Evolutionary conservation across 2,113 vertebrate genomes (phyloP), one percentile per base, ranked within the genome.

Genomic region (Rhinoptilus africanus): DNA sequence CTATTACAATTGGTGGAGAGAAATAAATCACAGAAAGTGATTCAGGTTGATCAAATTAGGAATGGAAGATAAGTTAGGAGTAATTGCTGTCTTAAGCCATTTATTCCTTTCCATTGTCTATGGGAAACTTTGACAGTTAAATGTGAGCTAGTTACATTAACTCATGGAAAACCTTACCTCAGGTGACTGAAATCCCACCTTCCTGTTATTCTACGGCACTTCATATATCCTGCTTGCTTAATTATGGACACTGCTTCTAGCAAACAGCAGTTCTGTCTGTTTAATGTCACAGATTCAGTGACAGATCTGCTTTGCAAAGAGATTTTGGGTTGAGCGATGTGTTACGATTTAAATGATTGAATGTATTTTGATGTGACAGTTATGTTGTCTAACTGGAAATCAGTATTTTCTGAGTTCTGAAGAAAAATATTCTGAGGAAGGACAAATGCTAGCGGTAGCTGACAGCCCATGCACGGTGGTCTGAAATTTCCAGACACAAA

Each of bases 171-270:
- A 54, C 76, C 59, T 84, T 83, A 71, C 80, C 43, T 71, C 48
- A 43, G 68, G 69, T 89, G 91, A 59, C 80, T 95, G 91, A 89
- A 96, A 94, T 92, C 80, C 69, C 69, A 59, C 81, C 80, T 87
- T 91, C 60, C 92, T 91, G 60, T 81, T 87, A 75, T 34, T 85
- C 35, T 63, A 17, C 51, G 45, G 53, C 64, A 72, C 78, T 94
- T 92, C 48, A n/a, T 78, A 28, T 81, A 51, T 81, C 96, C 91
- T 87, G 35, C 69, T 75, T 74, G 43, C 76, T 87, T 96, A 89
- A 92, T 96, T 96, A 87, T 79, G 87, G 91, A 91, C 94, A 64
- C 89, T 82, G 66, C 76, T 92, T 74, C 75, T 68, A 91, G 77
- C 85, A 95, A 84, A 32, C 87, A 94, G 66, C 73, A 62, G 2